Evolutionary conservation across 37 sponge, comb jelly and placozoan genomes (phyloP).

Genomic region (Tethya wilhelma): DNA sequence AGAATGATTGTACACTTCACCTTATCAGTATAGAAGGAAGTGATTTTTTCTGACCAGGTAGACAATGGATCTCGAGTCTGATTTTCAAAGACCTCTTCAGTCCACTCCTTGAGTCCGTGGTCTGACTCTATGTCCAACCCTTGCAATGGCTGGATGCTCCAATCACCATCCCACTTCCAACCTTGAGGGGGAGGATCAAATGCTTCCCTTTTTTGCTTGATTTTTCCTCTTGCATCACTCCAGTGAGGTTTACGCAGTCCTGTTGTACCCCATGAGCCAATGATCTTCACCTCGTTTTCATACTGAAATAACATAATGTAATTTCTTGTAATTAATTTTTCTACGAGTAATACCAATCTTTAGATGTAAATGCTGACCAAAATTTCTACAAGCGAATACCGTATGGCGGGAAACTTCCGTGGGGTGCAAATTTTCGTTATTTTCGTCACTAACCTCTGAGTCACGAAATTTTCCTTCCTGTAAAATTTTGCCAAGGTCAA

Average conservation of each 20-base stretch:
- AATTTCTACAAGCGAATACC: background rate
- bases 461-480: no score
- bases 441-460: no score
- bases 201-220: constrained; percentile 74
- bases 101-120: constrained; percentile 57
- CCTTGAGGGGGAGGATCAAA: constrained; percentile 76
- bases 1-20: constrained; percentile 24
- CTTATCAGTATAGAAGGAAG: constrained; percentile 67
- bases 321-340: no score
- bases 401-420: background rate
- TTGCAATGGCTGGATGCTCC: constrained; percentile 72
- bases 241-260: constrained; percentile 68
- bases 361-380: background rate
- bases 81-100: constrained; percentile 83
- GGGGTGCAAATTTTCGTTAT: no score
- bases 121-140: constrained; percentile 70
- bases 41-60: constrained; percentile 58
- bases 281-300: constrained; percentile 63
- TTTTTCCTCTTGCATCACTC: constrained; percentile 79
- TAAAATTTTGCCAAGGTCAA: no score
- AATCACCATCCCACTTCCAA: constrained; percentile 91
- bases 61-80: constrained; percentile 69
- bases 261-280: constrained; percentile 71
- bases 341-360: no score
- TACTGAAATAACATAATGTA: constrained; percentile 34